Conservation (phyloP, 2,888 invertebrate genomes). For the Cheilosia scutellata region DNA sequence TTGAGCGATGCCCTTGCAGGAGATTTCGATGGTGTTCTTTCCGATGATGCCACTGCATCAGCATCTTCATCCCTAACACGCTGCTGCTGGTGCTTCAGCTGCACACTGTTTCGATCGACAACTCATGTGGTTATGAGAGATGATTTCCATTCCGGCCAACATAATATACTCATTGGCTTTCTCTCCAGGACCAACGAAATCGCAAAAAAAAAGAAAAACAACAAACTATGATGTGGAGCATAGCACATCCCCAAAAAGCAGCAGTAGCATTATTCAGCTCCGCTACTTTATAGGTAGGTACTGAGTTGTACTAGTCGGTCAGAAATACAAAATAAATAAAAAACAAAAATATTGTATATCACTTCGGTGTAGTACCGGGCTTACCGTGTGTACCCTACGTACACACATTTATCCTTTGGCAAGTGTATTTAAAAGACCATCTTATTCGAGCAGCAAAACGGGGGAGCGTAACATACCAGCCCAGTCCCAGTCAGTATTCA, state of each 20-base stretch:
- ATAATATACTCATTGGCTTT: slow-evolving; percentile 66
- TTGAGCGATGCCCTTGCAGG: slow-evolving; percentile 72
- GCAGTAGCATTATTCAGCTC: slow-evolving; percentile 51
- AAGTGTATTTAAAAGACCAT: slow-evolving; percentile 76
- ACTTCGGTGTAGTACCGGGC: slow-evolving; percentile 52
- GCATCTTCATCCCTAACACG: slow-evolving; percentile 58
- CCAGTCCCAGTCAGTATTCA: slow-evolving; percentile 65
- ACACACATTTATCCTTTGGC: slow-evolving; percentile 75
- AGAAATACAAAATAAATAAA: slow-evolving; percentile 55
- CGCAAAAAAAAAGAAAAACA: neutral
- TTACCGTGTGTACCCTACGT: slow-evolving; percentile 65
- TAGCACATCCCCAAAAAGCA: slow-evolving; percentile 65
- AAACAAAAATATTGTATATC: slow-evolving; percentile 52
- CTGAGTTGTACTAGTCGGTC: slow-evolving; percentile 65
- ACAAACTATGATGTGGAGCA: slow-evolving; percentile 32
- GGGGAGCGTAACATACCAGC: slow-evolving; percentile 58
- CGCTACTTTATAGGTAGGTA: slow-evolving; percentile 65
- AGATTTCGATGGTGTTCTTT: slow-evolving; percentile 66
- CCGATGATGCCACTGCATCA: slow-evolving; percentile 67
- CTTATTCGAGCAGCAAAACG: slow-evolving; percentile 71
- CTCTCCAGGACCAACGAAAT: slow-evolving; percentile 65
- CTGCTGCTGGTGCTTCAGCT: slow-evolving; percentile 47
- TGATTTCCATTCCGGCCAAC: slow-evolving; percentile 68
- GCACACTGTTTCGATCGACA: slow-evolving; percentile 64
- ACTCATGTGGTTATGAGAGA: slow-evolving; percentile 76